phyloP scores from a whole-genome alignment of 2,797 vertebrate genomes.

The Yasuhikotakia modesta region DNA sequence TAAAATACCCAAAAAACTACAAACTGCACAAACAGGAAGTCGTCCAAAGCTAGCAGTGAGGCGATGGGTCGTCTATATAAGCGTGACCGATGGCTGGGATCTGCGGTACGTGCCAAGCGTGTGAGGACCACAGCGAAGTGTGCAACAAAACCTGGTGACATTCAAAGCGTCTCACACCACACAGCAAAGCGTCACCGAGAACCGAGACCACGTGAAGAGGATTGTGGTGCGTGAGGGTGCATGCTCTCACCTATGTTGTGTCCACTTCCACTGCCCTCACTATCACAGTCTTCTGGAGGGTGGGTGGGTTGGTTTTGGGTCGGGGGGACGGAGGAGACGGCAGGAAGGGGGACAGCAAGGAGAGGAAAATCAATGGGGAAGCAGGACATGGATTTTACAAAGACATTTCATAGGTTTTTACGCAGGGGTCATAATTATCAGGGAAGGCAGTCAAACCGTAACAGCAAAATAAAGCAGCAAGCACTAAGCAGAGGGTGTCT shows the following conservation, averaged over 20 bases:
- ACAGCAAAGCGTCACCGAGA: slow-evolving; percentile 33
- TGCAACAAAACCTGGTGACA: not conserved
- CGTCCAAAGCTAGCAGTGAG: slow-evolving; percentile 34
- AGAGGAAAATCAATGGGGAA: slow-evolving; percentile 30
- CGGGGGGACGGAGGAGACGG: slow-evolving; percentile 59
- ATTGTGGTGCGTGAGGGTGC: slow-evolving; percentile 8
- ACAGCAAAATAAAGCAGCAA: slow-evolving; percentile 4
- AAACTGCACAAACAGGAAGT: slow-evolving; percentile 26
- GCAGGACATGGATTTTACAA: slow-evolving; percentile 1
- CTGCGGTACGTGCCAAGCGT: slow-evolving; percentile 17
- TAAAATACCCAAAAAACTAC: slow-evolving; percentile 16
- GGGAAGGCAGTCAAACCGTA: not conserved
- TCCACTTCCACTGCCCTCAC: slow-evolving; percentile 84
- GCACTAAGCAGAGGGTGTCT: not conserved
- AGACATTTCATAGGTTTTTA: not conserved
- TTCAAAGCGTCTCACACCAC: slow-evolving; percentile 16
- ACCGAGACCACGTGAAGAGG: slow-evolving; percentile 39
- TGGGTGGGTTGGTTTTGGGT: slow-evolving; percentile 41
- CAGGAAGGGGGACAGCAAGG: slow-evolving; percentile 38
- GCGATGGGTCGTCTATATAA: not conserved
- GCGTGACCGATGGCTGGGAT: not conserved
- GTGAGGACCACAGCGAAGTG: not conserved
- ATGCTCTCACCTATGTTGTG: slow-evolving; percentile 86
- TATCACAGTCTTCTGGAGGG: slow-evolving; percentile 87
- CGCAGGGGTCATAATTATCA: slow-evolving; percentile 13